Base-by-base conservation (phyloP, 2,797 vertebrate genomes). In the Coccyzus lansbergi region DNA sequence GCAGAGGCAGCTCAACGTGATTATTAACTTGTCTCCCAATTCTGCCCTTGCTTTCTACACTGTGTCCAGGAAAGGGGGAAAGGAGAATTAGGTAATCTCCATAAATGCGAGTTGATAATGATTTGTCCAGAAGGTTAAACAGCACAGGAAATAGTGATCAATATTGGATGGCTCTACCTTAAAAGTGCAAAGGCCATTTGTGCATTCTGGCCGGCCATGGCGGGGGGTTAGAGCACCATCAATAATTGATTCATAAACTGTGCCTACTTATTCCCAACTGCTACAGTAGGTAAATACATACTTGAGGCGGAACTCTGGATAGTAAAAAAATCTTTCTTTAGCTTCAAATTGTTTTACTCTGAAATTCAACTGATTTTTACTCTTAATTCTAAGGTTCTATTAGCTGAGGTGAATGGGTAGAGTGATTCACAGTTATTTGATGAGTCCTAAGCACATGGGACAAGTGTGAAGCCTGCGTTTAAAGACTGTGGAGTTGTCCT, bases 241-340 rank as follows among this genome's bases (percentile, higher is more conserved):
- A 97, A 97, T 97, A 97, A 97, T 88, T 91, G 87, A 96, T 96
- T 77, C 75, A 94, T 96, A 96, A 96, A 94, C 90, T 86, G 67
- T 91, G 86, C 77, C 88, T 87, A 84, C 93, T 94, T 97, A 97
- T 97, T 96, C 94, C 90, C 93, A 93, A 95, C 96, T 90, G 92
- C 81, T 86, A 83, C 92, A 90, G 68, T 55, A 96, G 83, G 91
- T 93, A 97, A 96, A 96, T 63, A 90, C 53, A 58, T 69, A 79
- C 55, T 38, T 31, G 51, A 88, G 70, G 10, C 21, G 75, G 78
- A 85, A 92, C 84, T 96, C 55, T 22, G 36, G 62, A n/a, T 68
- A 93, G 80, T 34, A 81, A 93, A 81, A 93, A 95, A 36, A n/a
- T 46, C 20, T 83, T 87, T 83, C 86, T 96, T 97, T 88, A 90